phyloP scores from a whole-genome alignment of 2,888 invertebrate species.

The Conistra vaccinii region DNA sequence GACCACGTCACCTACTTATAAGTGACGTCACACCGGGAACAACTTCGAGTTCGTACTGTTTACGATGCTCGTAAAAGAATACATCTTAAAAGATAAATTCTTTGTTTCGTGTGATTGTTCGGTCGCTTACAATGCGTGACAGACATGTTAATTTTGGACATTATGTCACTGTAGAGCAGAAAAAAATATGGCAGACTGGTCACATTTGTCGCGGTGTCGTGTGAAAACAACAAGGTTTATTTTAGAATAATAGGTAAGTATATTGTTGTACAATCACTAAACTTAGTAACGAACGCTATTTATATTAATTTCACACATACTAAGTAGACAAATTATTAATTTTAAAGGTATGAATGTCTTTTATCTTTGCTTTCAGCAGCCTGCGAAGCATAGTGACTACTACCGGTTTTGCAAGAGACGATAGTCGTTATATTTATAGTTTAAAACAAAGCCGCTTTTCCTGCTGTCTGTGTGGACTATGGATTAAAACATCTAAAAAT shows the following conservation, averaged over 20 bases:
- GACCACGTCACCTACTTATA: conserved; percentile 51
- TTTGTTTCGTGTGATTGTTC: conserved; percentile 21
- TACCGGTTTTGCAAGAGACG: background rate
- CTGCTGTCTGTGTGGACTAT: too few species aligned
- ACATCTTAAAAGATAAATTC: conserved; percentile 5
- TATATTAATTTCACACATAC: background rate
- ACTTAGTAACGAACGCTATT: background rate
- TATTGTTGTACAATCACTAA: conserved; percentile 8
- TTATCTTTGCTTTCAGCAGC: background rate
- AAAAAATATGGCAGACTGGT: conserved; percentile 18
- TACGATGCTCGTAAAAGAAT: conserved; percentile 44
- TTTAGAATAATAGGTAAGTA: background rate
- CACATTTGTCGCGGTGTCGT: conserved; percentile 10
- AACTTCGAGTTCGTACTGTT: conserved; percentile 30
- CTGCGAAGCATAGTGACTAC: too few species aligned
- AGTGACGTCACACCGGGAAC: conserved; percentile 43
- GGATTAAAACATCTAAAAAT: too few species aligned
- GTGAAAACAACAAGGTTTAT: conserved; percentile 17
- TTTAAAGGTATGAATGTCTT: too few species aligned
- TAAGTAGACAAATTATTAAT: background rate
- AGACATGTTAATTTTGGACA: conserved; percentile 29
- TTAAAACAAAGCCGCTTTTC: background rate
- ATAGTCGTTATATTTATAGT: background rate
- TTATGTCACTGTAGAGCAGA: conserved; percentile 42
- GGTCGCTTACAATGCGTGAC: conserved; percentile 1